Conservation (phyloP, 37 sponge, comb jelly and placozoan species). For the Oscarella lobularis region DNA sequence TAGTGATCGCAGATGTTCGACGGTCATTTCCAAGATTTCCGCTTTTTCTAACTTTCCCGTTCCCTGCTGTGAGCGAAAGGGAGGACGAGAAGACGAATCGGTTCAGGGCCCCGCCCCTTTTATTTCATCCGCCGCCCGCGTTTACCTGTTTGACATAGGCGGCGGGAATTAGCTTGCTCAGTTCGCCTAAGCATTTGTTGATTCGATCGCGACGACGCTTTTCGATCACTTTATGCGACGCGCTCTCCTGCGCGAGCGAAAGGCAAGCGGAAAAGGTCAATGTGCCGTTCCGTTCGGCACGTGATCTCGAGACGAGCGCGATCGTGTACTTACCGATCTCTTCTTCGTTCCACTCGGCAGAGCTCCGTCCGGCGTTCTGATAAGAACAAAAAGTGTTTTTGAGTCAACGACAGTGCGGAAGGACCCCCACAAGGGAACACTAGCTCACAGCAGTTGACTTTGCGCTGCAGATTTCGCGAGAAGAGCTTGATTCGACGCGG, state of each 20-base stretch:
- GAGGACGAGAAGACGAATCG: neutral
- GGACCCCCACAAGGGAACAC: no score
- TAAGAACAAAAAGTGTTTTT: neutral
- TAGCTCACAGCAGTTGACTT: no score
- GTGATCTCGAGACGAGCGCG: neutral
- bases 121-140: no score
- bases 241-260: neutral
- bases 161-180: constrained; percentile 3
- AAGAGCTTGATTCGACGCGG: no score
- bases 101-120: no score
- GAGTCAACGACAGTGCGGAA: neutral
- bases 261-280: neutral
- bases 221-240: constrained; percentile 13
- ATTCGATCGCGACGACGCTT: constrained; percentile 14
- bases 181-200: constrained; percentile 12
- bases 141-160: constrained; percentile 12
- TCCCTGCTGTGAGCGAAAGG: neutral
- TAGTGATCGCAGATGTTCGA: neutral
- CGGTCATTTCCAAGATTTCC: constrained; percentile 17
- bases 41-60: constrained; percentile 13
- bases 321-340: neutral
- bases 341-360: neutral
- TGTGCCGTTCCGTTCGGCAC: neutral
- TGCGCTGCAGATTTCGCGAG: no score
- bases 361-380: neutral